Percentiles rank a stretch among this genome's conserved stretches.
These are phyloP conservation scores for Potamilus streckersoni DNA, from an alignment of 1,140 invertebrate genomes.

Conservation along the genomic window DNA sequence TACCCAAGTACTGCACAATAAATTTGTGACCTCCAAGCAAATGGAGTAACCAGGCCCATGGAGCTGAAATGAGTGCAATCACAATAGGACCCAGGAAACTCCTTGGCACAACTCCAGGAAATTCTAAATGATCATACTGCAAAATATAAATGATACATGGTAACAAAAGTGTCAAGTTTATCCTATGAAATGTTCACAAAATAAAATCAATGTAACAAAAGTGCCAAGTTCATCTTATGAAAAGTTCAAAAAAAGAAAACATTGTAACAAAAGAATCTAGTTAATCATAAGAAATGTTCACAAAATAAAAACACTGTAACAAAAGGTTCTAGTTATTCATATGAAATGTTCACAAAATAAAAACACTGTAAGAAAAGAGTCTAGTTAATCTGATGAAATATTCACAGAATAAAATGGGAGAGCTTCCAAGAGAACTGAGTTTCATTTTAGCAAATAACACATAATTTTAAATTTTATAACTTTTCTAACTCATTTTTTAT, in stretches of 20 bases:
- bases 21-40: slow-evolving; percentile 85
- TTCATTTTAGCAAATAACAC: background rate
- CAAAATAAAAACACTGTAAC: slow-evolving; percentile 5
- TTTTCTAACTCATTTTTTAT: no score
- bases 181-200: background rate
- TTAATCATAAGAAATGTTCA: background rate
- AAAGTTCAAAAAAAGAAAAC: slow-evolving; percentile 3
- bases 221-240: background rate
- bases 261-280: background rate
- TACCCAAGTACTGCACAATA: slow-evolving; percentile 91
- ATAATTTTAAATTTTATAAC: background rate
- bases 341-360: slow-evolving; percentile 3
- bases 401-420: background rate
- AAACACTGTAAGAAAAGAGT: background rate
- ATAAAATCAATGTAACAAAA: slow-evolving; percentile 4
- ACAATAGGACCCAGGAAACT: slow-evolving; percentile 95
- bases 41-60: slow-evolving; percentile 75
- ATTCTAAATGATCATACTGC: slow-evolving; percentile 98
- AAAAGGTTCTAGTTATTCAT: background rate
- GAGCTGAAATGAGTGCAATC: slow-evolving; percentile 77
- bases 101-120: slow-evolving; percentile 97
- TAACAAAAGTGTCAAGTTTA: background rate
- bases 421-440: background rate
- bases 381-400: background rate
- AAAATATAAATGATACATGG: slow-evolving; percentile 59